A percentile compares a stretch with the other conserved stretches of the same genome.
Conservation (phyloP, 2,888 invertebrate genomes). For the Buathra laborator region DNA sequence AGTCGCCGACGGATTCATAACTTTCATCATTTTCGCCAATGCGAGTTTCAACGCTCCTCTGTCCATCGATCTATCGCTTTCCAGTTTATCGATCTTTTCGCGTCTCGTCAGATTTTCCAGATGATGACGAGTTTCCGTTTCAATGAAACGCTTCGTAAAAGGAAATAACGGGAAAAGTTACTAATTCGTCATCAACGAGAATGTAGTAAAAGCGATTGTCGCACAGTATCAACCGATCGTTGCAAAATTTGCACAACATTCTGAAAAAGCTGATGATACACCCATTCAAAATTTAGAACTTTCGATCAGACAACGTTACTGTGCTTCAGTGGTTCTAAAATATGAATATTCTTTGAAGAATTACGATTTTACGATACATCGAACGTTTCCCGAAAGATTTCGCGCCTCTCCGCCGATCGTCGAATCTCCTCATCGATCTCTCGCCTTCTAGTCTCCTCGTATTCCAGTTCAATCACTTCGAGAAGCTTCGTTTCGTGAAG, state of each 20-base stretch:
- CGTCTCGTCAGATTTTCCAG: slow-evolving; percentile 56
- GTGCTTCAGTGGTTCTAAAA: background rate
- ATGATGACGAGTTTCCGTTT: slow-evolving; percentile 55
- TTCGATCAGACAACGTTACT: background rate
- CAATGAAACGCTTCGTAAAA: slow-evolving; percentile 56
- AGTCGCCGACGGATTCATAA: slow-evolving; percentile 65
- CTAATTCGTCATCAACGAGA: background rate
- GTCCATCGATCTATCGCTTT: slow-evolving; percentile 68
- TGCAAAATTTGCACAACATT: too few species aligned
- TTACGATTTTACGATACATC: slow-evolving; percentile 66
- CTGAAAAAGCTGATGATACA: too few species aligned
- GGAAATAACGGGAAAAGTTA: background rate
- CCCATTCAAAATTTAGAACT: too few species aligned
- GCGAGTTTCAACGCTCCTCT: slow-evolving; percentile 74
- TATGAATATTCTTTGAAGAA: slow-evolving; percentile 14
- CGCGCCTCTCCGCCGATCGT: slow-evolving; percentile 63
- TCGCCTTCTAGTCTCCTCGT: slow-evolving; percentile 49
- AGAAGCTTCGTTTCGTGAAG: slow-evolving; percentile 53
- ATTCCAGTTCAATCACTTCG: slow-evolving; percentile 59
- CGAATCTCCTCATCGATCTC: slow-evolving; percentile 44
- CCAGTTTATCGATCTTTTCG: slow-evolving; percentile 57
- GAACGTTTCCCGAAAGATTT: slow-evolving; percentile 54
- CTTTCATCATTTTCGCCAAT: slow-evolving; percentile 70
- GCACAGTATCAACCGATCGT: background rate
- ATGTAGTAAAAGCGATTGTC: background rate